phyloP scores from a whole-genome alignment of 2,797 vertebrate species.

The Gallinago stenura region DNA sequence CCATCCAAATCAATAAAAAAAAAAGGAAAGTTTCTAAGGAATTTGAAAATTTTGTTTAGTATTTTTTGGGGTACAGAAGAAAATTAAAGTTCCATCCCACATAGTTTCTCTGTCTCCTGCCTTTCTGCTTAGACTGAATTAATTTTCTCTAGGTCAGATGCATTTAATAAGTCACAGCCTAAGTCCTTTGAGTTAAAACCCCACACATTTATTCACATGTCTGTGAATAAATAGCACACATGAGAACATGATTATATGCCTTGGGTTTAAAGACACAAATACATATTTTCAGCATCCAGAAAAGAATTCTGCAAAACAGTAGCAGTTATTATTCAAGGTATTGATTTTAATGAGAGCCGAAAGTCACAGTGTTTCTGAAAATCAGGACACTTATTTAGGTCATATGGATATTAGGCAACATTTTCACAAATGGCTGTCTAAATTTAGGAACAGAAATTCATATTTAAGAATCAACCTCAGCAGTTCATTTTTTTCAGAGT shows the following conservation, averaged over 20 bases:
- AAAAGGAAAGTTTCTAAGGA: not conserved
- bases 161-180: not conserved
- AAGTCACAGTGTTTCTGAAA: not conserved
- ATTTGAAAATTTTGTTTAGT: not conserved
- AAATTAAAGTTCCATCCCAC: not conserved
- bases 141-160: slow-evolving; percentile 8
- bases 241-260: not conserved
- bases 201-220: not conserved
- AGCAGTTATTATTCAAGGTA: slow-evolving; percentile 27
- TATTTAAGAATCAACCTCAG: not conserved
- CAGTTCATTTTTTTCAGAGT: not conserved
- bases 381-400: slow-evolving; percentile 51
- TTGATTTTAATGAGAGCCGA: slow-evolving; percentile 18
- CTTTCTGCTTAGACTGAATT: not conserved
- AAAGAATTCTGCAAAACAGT: not conserved
- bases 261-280: not conserved
- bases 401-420: slow-evolving; percentile 33
- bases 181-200: not conserved
- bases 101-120: not conserved
- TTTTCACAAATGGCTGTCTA: slow-evolving; percentile 8
- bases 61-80: not conserved
- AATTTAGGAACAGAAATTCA: slow-evolving; percentile 37
- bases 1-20: not conserved
- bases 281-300: not conserved
- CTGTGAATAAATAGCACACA: not conserved